Base-by-base conservation (phyloP, 2,113 vertebrate species). In the Addax nasomaculatus region DNA sequence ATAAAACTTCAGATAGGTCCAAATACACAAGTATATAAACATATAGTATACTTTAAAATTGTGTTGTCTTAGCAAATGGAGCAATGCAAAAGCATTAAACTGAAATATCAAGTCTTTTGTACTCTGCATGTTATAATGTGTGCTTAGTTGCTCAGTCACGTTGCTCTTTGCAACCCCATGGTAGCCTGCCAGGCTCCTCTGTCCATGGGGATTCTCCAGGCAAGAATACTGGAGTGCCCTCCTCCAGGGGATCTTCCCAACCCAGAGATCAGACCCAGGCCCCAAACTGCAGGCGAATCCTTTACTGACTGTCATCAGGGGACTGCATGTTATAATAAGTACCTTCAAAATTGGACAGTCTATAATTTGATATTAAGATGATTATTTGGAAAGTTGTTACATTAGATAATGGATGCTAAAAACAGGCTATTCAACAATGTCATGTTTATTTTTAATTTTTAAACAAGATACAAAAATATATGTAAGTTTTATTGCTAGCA, bases 361-460 rank as follows among this genome's bases (percentile, higher is more conserved):
- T 6, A 3, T 1, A 47, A n/a, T 93, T 93, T 94, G 58, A 89
- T 64, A 73, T 43, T 43, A 90, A 58, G 12, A 60, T 79, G 55
- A 79, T 87, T 96, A 86, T 70, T 88, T 86, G 33, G 45, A 64
- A 92, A 87, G 3, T 90, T 85, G 29, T 89, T 92, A 53, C 19
- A 62, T 92, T 89, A 93, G 19, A 64, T 83, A 89, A 87, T n/a
- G 33, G 36, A 62, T 39, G 29, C 29, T 87, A 86, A 87, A 70
- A 64, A 47, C 10, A 62, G 11, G 21, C 21, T 36, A 51, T 6
- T 70, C 9, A 78, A 45, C 36, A 85, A 79, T 70, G 5, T 83
- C 36, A 73, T 11, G 70, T 87, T 92, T 7, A 95, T 76, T 49
- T 76, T 60, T 7, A 95, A 86, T 49, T 76, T 60, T 45, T 36